A percentile compares a stretch with the other conserved stretches of the same genome.
Evolutionary conservation across 92 coral and sea anemone genomes (phyloP).

Genomic region (Heliopora coerulea): DNA sequence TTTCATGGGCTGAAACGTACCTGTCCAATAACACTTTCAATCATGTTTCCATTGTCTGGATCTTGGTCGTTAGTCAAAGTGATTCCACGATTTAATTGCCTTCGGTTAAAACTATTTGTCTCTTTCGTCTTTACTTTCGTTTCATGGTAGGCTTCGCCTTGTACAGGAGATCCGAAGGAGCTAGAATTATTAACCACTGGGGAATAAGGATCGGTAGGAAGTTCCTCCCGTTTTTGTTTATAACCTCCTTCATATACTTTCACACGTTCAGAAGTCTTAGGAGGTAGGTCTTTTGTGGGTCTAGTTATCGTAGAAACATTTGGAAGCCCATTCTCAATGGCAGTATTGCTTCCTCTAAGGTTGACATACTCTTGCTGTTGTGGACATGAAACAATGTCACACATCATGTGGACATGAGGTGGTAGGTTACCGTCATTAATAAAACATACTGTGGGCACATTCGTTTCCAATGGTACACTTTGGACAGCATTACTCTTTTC

Average conservation of each 20-base stretch:
- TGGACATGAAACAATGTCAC: slow-evolving; percentile 91
- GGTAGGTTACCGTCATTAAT: slow-evolving; percentile 49
- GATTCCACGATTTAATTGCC: neutral
- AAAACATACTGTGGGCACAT: slow-evolving; percentile 34
- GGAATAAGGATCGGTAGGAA: neutral
- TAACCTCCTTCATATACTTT: neutral
- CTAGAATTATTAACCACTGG: neutral
- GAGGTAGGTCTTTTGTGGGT: neutral
- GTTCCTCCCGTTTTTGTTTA: neutral
- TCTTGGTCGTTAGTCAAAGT: neutral
- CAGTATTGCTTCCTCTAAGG: neutral
- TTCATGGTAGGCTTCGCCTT: neutral
- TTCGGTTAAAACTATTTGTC: neutral
- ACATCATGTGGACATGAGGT: slow-evolving; percentile 87
- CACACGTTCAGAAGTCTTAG: neutral
- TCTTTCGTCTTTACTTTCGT: neutral
- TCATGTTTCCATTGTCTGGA: slow-evolving; percentile 9
- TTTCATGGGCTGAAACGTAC: slow-evolving; percentile 3
- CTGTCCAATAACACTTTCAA: slow-evolving; percentile 52
- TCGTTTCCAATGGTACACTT: neutral
- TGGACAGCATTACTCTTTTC: neutral
- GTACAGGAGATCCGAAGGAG: neutral
- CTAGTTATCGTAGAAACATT: neutral
- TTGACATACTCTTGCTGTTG: slow-evolving; percentile 42
- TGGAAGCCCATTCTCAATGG: neutral